phyloP scores from a whole-genome alignment of 2,888 invertebrate genomes.

The Busseola fusca region DNA sequence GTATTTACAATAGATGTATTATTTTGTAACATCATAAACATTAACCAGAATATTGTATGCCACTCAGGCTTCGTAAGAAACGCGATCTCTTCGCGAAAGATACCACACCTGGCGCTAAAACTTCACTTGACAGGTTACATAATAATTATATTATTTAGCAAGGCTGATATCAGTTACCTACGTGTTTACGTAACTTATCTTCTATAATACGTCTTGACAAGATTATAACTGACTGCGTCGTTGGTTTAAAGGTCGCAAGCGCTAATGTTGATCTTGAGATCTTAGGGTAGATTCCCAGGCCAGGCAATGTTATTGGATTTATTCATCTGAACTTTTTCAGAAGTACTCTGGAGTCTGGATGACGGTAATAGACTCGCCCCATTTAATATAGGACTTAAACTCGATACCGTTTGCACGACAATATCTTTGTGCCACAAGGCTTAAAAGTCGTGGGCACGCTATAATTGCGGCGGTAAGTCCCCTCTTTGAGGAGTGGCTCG shows the following conservation, averaged over 20 bases:
- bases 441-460: too few species aligned
- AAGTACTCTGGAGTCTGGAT: too few species aligned
- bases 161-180: background rate
- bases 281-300: too few species aligned
- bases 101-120: slow-evolving; percentile 6
- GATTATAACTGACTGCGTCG: background rate
- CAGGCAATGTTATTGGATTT: too few species aligned
- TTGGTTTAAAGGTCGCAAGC: background rate
- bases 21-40: too few species aligned
- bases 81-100: background rate
- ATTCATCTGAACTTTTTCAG: too few species aligned
- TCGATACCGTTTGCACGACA: too few species aligned
- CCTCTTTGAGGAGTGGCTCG: too few species aligned
- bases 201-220: background rate
- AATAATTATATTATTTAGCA: slow-evolving; percentile 16
- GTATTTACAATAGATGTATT: background rate
- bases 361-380: too few species aligned
- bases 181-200: background rate
- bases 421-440: too few species aligned
- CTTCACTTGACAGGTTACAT: slow-evolving; percentile 3
- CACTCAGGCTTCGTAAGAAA: background rate
- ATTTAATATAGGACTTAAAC: too few species aligned
- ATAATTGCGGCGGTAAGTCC: too few species aligned
- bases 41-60: background rate
- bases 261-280: background rate